Evolutionary conservation across 2,888 invertebrate genomes (phyloP), one percentile per base, ranked within the genome.

Genomic region (Archips crataeganus): DNA sequence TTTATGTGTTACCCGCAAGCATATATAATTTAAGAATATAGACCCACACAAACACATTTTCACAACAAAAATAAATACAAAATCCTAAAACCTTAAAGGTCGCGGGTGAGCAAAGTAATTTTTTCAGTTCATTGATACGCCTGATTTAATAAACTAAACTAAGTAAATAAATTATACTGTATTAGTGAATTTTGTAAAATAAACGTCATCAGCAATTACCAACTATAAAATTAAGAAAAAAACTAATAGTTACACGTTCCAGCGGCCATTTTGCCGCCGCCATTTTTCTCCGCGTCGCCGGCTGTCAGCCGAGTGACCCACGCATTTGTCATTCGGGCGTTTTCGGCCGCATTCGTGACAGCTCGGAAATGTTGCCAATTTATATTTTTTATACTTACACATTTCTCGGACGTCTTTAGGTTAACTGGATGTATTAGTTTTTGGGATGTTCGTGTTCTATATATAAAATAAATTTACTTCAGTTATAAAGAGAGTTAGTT

Each of bases 271-370:
- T 76, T 73, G 60, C 49, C 23, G 47, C 67, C n/a, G 68, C 79
- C 79, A 77, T 79, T 77, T 78, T 75, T 79, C 75, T 79, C 76
- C 70, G 49, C 65, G 61, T 36, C 76, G 62, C 74, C 69, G 47
- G 59, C 76, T 79, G 79, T 79, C 79, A 79, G 68, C 74, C 51
- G 45, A 57, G 59, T 69, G 75, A 75, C 77, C 79, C 75, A 45
- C 13, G 76, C 78, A 79, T 79, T 77, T 71, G 75, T 78, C 78
- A 78, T 69, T 73, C 73, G 75, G 76, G 76, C 76, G 79, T 81
- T 79, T 80, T 81, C 84, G 82, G 78, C 73, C 68, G 71, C 75
- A 67, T 6, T 62, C 71, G 72, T 66, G 75, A 75, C 75, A 70
- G 73, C 64, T 69, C 70, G 69, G 73, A 72, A 73, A 70, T 65